phyloP scores from a whole-genome alignment of 2,113 vertebrate species.

The Eulemur rufifrons region DNA sequence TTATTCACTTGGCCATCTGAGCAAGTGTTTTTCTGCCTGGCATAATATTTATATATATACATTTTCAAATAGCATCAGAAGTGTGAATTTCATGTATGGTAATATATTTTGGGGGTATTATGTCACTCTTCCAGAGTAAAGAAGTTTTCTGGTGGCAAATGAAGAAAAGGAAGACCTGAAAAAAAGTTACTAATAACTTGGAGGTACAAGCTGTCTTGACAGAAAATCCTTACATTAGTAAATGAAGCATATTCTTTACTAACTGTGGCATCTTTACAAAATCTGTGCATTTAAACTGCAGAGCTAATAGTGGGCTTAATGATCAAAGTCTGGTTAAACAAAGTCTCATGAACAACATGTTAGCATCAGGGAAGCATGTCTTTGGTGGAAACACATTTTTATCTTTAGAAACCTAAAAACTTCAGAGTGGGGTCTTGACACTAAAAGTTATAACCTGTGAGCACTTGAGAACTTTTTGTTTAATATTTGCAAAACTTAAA shows the following conservation, averaged over 20 bases:
- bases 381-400: neutral
- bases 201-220: neutral
- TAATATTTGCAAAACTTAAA: neutral
- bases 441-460: neutral
- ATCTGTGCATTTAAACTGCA: neutral
- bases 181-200: neutral
- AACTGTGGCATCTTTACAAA: neutral
- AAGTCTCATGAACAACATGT: neutral
- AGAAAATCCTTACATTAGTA: neutral
- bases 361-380: neutral
- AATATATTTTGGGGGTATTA: neutral
- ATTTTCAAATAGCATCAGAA: slow-evolving; percentile 44
- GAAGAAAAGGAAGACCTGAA: slow-evolving; percentile 36
- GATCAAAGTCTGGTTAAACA: neutral
- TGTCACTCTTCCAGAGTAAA: slow-evolving; percentile 58
- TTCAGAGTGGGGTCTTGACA: accelerated
- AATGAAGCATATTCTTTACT: neutral
- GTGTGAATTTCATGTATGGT: slow-evolving; percentile 68
- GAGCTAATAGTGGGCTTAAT: neutral
- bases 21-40: slow-evolving; percentile 71
- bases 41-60: slow-evolving; percentile 71
- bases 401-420: neutral
- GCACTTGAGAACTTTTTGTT: neutral
- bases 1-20: slow-evolving; percentile 78
- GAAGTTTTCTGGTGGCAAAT: slow-evolving; percentile 66